These are phyloP conservation scores for Manis javanica DNA, from an alignment of 2,797 vertebrate species.

Conservation along the genomic window DNA sequence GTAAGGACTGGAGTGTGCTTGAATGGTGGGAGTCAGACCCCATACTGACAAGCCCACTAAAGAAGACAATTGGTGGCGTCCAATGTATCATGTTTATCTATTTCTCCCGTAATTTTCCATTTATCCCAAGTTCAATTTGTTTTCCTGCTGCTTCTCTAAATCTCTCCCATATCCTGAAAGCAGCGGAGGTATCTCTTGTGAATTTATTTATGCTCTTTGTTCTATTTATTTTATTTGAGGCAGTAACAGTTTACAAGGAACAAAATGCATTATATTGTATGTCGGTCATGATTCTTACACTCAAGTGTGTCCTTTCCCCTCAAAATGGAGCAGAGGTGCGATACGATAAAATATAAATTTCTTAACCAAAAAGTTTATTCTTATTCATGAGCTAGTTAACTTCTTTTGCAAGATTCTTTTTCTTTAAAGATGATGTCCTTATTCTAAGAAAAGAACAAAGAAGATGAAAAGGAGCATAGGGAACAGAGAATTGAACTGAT, in stretches of 20 bases:
- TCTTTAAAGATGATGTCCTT: neutral
- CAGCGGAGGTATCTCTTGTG: neutral
- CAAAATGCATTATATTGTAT: neutral
- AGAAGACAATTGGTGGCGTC: neutral
- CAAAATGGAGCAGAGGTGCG: neutral
- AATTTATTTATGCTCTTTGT: neutral
- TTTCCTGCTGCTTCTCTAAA: conserved; percentile 14
- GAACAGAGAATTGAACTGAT: neutral
- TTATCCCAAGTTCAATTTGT: neutral
- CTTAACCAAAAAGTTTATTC: neutral
- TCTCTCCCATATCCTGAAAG: neutral
- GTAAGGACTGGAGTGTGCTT: neutral
- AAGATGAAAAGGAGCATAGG: neutral
- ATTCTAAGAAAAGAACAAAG: conserved; percentile 40
- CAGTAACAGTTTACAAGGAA: conserved; percentile 23
- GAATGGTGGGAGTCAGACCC: neutral
- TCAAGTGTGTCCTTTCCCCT: conserved; percentile 12
- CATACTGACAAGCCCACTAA: neutral
- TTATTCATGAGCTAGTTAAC: neutral
- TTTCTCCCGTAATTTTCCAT: neutral
- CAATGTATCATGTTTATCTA: neutral
- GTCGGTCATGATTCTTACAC: neutral
- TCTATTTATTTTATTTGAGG: conserved; percentile 17
- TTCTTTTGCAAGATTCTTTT: neutral
- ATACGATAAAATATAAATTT: neutral